Percentiles rank a stretch among this genome's conserved stretches.
Conservation (phyloP, 2,888 invertebrate species). For the Brachyopa scutellaris region DNA sequence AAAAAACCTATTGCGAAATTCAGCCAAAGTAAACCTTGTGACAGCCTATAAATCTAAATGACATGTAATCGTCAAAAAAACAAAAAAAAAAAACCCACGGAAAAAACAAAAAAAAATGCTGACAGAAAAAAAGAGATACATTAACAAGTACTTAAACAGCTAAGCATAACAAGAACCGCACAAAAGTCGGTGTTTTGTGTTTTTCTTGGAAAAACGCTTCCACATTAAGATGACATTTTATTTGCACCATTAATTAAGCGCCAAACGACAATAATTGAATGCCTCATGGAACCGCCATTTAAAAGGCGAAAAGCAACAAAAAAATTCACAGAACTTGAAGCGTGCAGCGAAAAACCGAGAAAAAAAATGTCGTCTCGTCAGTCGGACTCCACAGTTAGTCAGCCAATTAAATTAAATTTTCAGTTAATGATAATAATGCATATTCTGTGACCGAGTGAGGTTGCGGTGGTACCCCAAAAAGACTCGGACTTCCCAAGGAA, state of each 20-base stretch:
- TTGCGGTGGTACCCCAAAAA: too few relatives aligned
- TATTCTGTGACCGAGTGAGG: conserved; percentile 7
- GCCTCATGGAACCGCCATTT: conserved; percentile 21
- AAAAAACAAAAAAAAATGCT: conserved; percentile 20
- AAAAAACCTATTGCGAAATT: conserved; percentile 48
- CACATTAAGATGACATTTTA: conserved; percentile 68
- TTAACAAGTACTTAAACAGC: conserved; percentile 55
- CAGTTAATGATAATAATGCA: conserved; percentile 44
- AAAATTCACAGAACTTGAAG: background rate
- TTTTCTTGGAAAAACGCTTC: conserved; percentile 43
- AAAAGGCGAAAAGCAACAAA: conserved; percentile 1
- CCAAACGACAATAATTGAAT: conserved; percentile 66
- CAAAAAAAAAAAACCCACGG: conserved; percentile 48
- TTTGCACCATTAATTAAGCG: conserved; percentile 65
- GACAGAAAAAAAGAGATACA: conserved; percentile 12
- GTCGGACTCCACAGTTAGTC: conserved; percentile 16
- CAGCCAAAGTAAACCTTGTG: conserved; percentile 71
- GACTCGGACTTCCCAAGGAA: too few relatives aligned
- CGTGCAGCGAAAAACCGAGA: conserved; percentile 4
- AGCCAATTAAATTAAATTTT: conserved; percentile 56
- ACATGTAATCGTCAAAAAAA: conserved; percentile 74
- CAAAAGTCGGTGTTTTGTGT: conserved; percentile 9
- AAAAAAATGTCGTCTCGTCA: too few relatives aligned
- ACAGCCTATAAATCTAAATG: conserved; percentile 77
- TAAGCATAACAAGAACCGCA: conserved; percentile 58